Base-by-base conservation (phyloP, 2,888 invertebrate genomes). In the Frankliniella intonsa region DNA sequence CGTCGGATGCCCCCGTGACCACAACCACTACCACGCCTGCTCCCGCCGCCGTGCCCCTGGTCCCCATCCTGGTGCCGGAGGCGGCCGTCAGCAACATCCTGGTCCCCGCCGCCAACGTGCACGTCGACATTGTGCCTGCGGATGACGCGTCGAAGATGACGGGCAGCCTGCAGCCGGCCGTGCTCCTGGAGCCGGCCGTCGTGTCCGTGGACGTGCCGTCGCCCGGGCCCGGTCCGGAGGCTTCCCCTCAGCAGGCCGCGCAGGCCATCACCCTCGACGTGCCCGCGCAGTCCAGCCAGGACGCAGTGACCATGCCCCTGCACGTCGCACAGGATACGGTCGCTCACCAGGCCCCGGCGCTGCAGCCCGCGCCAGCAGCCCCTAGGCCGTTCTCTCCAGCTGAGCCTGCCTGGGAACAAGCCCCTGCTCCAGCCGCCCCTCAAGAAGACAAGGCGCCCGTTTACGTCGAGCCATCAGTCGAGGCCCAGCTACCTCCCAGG, bases 21-120 rank as follows among this genome's bases (percentile, higher is more conserved):
- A 76, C 69, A 5, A 76, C 69, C 22, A 55, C 55, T 19, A 10
- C 55, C 55, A 55, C 55, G 11, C 3, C 25, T 0, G 69, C 69
- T 9, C 69, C 69, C 25, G 10, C 25, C 69, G 25, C 69, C 22
- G 69, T 7, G 22, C 22, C 69, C 22, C n/a, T 69, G 69, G 69
- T 69, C 22, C 69, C 69, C 9, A 12, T 76, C 69, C 22, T 76
- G 11, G 69, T 76, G 25, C 69, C 69, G 9, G 25, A 76, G 69
- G 22, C 69, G 11, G 69, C 69, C 69, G 69, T 76, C 69, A 76
- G 69, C 69, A 25, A 25, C 69, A 25, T 76, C 69, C 69, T 76
- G 11, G 69, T 22, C 7, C 69, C 69, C 22, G 25, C 10, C 69
- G 8, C 25, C 25, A 1, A 1, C 25, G 69, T 22, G 22, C 69